Percentiles rank a stretch among this genome's conserved stretches.
Evolutionary conservation across 1,140 invertebrate genomes (phyloP).

Genomic region (Chironomus tepperi): DNA sequence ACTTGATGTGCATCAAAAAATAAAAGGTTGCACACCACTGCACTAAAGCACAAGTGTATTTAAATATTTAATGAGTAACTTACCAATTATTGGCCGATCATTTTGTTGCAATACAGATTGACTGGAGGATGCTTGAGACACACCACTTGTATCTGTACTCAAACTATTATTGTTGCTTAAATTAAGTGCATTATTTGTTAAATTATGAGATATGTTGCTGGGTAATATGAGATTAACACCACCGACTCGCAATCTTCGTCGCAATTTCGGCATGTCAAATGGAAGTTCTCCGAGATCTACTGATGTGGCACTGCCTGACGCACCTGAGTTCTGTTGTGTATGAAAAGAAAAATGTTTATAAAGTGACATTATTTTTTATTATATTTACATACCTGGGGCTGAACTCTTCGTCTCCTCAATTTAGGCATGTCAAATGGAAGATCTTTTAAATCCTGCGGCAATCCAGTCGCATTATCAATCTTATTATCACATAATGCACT

Average conservation of each 20-base stretch:
- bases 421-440: conserved; percentile 88
- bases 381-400: conserved; percentile 30
- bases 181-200: conserved; percentile 35
- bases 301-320: conserved; percentile 60
- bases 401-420: conserved; percentile 57
- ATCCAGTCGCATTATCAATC: conserved; percentile 20
- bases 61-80: not conserved
- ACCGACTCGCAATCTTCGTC: conserved; percentile 54
- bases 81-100: conserved; percentile 41
- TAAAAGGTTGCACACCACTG: too few species aligned
- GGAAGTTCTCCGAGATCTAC: conserved; percentile 70
- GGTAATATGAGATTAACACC: conserved; percentile 41
- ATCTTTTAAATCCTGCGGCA: conserved; percentile 53
- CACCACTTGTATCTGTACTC: conserved; percentile 53
- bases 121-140: conserved; percentile 68
- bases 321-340: conserved; percentile 49
- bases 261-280: conserved; percentile 82
- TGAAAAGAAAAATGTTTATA: conserved; percentile 30
- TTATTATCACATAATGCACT: not conserved
- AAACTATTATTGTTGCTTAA: conserved; percentile 37
- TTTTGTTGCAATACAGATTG: conserved; percentile 59
- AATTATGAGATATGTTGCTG: conserved; percentile 33
- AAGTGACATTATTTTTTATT: not conserved
- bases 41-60: too few species aligned
- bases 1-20: too few species aligned